Conservation (phyloP, 2,888 invertebrate genomes). For the Tachina fera region DNA sequence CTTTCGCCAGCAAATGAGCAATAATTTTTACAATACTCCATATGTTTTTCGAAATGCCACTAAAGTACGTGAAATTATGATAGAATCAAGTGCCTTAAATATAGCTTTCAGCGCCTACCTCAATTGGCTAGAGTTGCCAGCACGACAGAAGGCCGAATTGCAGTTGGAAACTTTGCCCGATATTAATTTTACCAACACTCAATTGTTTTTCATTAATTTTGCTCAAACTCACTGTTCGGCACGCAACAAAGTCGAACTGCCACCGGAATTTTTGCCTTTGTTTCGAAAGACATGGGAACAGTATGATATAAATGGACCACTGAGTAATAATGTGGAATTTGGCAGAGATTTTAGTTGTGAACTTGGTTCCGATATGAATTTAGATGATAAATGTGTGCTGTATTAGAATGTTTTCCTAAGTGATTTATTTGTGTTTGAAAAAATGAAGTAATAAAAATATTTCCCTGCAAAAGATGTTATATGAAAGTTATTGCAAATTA, state of each 20-base stretch:
- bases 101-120: slow-evolving; percentile 80
- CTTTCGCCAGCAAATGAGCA: slow-evolving; percentile 77
- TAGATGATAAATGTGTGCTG: slow-evolving; percentile 79
- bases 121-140: slow-evolving; percentile 76
- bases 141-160: slow-evolving; percentile 59
- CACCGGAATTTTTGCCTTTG: slow-evolving; percentile 75
- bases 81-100: slow-evolving; percentile 78
- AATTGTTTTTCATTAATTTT: slow-evolving; percentile 80
- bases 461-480: background rate
- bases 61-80: slow-evolving; percentile 76
- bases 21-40: slow-evolving; percentile 77
- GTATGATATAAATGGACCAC: slow-evolving; percentile 77
- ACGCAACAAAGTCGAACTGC: slow-evolving; percentile 62
- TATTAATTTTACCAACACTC: slow-evolving; percentile 80
- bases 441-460: slow-evolving; percentile 7
- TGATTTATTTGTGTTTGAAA: background rate
- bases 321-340: slow-evolving; percentile 78
- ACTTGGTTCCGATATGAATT: slow-evolving; percentile 79
- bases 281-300: slow-evolving; percentile 76
- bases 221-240: slow-evolving; percentile 79
- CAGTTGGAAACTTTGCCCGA: slow-evolving; percentile 78
- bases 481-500: too few relatives aligned
- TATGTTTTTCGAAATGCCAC: slow-evolving; percentile 75
- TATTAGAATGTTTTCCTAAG: slow-evolving; percentile 70
- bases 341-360: slow-evolving; percentile 79